Conservation (phyloP, 2,113 vertebrate genomes). For the Malurus alboscapulatus region DNA sequence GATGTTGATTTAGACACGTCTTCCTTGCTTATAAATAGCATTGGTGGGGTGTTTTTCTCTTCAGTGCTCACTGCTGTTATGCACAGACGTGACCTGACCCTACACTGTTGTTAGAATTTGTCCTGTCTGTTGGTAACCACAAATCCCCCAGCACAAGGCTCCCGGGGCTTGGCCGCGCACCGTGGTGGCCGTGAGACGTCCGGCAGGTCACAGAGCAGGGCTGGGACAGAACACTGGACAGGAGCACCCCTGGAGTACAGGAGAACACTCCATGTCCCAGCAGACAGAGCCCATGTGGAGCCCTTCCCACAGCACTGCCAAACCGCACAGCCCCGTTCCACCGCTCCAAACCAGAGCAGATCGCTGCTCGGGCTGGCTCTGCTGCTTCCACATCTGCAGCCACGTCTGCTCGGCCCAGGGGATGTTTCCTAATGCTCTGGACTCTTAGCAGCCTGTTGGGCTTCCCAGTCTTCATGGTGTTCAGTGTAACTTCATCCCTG, state of each 20-base stretch:
- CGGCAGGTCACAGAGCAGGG: background rate
- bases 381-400: background rate
- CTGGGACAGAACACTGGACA: background rate
- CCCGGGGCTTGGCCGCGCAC: rapidly evolving
- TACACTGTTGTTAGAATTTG: background rate
- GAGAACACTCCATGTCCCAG: background rate
- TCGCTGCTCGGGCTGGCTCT: background rate
- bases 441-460: background rate
- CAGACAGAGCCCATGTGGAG: background rate
- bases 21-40: conserved; percentile 10
- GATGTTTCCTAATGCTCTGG: background rate
- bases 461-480: background rate
- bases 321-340: background rate
- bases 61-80: background rate
- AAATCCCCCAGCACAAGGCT: background rate
- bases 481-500: background rate
- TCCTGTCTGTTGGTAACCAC: background rate
- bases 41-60: background rate
- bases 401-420: background rate
- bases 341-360: background rate
- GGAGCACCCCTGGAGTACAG: background rate
- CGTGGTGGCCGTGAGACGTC: rapidly evolving
- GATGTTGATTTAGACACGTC: background rate
- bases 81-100: background rate
- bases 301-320: background rate